These are phyloP conservation scores for Tenualosa thibaudeaui DNA, from an alignment of 2,797 vertebrate genomes.

Conservation along the genomic window DNA sequence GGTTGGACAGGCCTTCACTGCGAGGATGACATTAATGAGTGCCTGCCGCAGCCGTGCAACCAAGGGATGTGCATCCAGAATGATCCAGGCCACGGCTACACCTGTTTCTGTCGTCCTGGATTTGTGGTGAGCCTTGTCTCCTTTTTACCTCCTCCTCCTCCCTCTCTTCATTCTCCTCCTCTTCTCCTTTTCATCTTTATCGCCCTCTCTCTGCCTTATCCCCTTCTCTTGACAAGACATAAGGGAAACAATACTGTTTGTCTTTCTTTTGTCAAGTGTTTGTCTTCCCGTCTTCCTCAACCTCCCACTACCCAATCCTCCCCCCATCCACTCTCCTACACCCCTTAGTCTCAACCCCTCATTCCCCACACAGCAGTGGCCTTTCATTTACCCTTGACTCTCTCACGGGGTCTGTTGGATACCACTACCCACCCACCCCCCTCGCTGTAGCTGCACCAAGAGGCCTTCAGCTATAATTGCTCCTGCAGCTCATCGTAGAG, in stretches of 20 bases:
- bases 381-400: constrained; percentile 28
- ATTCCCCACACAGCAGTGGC: constrained; percentile 22
- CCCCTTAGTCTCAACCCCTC: background rate
- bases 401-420: constrained; percentile 10
- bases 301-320: background rate
- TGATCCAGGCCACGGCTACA: constrained; percentile 78
- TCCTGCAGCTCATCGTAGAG: constrained; percentile 28
- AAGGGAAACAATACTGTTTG: constrained; percentile 40
- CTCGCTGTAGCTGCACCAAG: constrained; percentile 15
- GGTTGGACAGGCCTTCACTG: constrained; percentile 83
- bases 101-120: constrained; percentile 83
- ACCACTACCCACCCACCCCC: background rate
- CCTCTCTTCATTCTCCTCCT: constrained; percentile 34
- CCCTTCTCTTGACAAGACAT: constrained; percentile 16
- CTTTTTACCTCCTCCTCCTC: constrained; percentile 49
- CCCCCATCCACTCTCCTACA: background rate
- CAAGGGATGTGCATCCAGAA: constrained; percentile 82
- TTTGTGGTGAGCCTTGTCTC: constrained; percentile 79
- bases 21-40: constrained; percentile 84
- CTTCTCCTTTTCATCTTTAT: constrained; percentile 32
- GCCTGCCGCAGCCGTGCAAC: constrained; percentile 78
- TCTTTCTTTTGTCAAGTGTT: constrained; percentile 35
- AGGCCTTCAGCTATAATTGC: constrained; percentile 36
- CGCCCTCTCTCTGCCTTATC: constrained; percentile 34
- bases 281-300: background rate